These are phyloP conservation scores for Pipistrellus kuhlii DNA, from an alignment of 2,797 vertebrate species.

Conservation along the genomic window DNA sequence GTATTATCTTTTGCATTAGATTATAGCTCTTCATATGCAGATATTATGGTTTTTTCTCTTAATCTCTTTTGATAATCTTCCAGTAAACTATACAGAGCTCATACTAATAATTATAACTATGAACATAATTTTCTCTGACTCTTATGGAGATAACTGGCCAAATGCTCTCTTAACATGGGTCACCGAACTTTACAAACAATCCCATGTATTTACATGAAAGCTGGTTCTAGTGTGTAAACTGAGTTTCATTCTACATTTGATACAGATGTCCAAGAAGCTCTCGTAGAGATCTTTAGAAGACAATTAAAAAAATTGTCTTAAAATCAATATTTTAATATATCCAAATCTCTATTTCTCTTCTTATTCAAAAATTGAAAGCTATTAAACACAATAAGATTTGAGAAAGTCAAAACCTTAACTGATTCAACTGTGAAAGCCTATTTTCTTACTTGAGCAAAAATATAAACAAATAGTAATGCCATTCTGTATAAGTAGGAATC, in stretches of 20 bases:
- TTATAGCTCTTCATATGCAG: neutral
- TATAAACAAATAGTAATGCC: neutral
- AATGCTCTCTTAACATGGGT: neutral
- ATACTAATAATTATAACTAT: constrained; percentile 8
- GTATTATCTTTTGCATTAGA: neutral
- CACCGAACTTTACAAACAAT: neutral
- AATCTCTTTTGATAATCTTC: constrained; percentile 35
- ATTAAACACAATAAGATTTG: neutral
- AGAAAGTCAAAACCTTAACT: neutral
- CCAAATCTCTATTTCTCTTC: neutral
- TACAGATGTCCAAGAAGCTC: neutral
- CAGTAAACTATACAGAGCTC: neutral
- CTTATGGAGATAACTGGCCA: neutral
- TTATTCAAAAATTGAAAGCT: neutral
- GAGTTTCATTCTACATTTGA: neutral
- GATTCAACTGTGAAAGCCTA: neutral
- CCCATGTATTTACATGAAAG: neutral
- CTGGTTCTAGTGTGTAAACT: neutral
- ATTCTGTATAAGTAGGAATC: neutral
- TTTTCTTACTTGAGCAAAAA: neutral
- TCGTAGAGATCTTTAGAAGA: neutral
- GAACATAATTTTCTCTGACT: constrained; percentile 21
- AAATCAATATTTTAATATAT: neutral
- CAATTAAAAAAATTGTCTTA: neutral
- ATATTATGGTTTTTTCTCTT: neutral